Evolutionary conservation across 2,113 vertebrate species (phyloP), one percentile per base, ranked within the genome.

Genomic region (Grammomys surdaster): DNA sequence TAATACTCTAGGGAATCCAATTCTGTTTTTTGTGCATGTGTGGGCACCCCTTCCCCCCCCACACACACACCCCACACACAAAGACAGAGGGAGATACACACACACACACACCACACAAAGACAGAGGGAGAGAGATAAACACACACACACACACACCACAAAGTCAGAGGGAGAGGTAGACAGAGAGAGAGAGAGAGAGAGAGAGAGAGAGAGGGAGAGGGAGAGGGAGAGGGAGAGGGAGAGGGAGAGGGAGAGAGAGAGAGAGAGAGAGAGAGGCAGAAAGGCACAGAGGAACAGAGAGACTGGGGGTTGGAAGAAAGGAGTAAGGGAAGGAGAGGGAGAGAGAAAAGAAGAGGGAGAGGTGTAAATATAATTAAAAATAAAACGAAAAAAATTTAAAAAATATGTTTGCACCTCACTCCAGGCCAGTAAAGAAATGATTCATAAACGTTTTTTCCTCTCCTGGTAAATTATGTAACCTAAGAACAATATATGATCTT

Each of bases 391-490:
- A 65, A 31, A 12, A 72, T 2, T 81, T 81, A 22, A 65, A 72
- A 65, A 7, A n/a, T 88, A 46, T 63, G 10, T 14, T 91, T 46
- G 69, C 33, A 86, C 7, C 28, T 80, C 12, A 81, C 4, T 72
- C 4, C 7, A 65, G 40, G 46, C 26, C n/a, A 88, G 3, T 40
- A 60, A 70, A 89, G 28, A 86, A 87, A 19, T 56, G 73, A 20
- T 76, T 54, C 36, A 46, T 80, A 51, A 93, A 93, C 92, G 0
- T 1, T 75, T 12, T 4, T 4, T 70, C 12, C 7, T 43, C 17
- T 43, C 16, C 46, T 82, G 20, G 6, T 40, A 95, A 88, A 77
- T 82, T 91, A 58, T 76, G 14, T 93, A 95, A 4, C 65, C 43
- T 63, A 93, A 90, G 54, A 11, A 80, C 22, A 76, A 77, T 78